phyloP scores from a whole-genome alignment of 2,113 vertebrate species.

The Crotalus viridis region DNA sequence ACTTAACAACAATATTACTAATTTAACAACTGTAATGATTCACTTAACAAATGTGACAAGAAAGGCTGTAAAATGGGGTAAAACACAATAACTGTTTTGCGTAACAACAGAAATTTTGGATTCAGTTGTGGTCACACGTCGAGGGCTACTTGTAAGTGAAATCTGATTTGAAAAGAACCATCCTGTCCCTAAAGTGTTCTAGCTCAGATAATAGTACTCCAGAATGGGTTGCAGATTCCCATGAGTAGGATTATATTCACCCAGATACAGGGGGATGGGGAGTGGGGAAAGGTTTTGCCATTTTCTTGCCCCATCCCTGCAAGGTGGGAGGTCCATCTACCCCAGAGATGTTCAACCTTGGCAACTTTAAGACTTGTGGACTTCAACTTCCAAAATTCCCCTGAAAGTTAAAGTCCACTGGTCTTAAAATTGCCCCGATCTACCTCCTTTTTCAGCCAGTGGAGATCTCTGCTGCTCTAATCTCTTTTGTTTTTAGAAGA shows the following conservation, averaged over 20 bases:
- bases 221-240: background rate
- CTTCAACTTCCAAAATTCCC: background rate
- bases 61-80: background rate
- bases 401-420: background rate
- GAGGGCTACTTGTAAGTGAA: background rate
- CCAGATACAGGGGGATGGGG: background rate
- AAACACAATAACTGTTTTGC: background rate
- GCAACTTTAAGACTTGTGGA: background rate
- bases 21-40: background rate
- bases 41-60: background rate
- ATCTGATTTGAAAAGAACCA: background rate
- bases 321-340: background rate
- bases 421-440: background rate
- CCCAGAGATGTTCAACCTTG: background rate
- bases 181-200: background rate
- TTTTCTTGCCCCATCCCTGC: background rate
- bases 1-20: too few species aligned
- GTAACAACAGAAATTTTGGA: background rate
- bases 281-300: background rate
- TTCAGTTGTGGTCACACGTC: background rate
- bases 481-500: background rate
- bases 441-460: background rate
- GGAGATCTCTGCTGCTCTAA: background rate
- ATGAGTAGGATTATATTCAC: background rate
- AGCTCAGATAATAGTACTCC: background rate